Percentiles rank a stretch among this genome's conserved stretches.
Evolutionary conservation across 2,797 vertebrate species (phyloP).

Genomic region (Geotrypetes seraphini): DNA sequence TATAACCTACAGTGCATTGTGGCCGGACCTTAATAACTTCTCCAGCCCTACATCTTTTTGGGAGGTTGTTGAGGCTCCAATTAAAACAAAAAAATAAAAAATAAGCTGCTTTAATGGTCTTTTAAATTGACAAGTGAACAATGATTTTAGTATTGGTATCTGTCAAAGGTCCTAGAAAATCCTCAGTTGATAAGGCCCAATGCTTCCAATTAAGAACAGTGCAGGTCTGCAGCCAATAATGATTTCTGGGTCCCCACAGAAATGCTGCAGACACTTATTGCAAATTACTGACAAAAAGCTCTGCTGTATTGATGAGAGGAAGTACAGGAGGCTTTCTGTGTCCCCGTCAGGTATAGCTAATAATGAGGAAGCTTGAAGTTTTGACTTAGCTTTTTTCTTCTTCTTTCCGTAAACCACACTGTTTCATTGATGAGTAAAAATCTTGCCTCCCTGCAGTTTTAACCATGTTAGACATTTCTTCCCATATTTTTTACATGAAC

Average conservation of each 20-base stretch:
- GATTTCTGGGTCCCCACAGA: conserved; percentile 88
- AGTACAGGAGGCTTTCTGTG: conserved; percentile 71
- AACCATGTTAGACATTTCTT: conserved; percentile 47
- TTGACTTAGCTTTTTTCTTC: conserved; percentile 33
- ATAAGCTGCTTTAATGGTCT: conserved; percentile 94
- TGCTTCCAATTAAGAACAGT: conserved; percentile 95
- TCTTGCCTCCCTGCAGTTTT: conserved; percentile 47
- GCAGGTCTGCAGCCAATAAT: conserved; percentile 88
- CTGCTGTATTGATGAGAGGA: conserved; percentile 83
- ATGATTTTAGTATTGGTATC: conserved; percentile 98
- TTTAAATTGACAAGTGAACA: conserved; percentile 99
- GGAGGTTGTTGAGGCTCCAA: conserved; percentile 70
- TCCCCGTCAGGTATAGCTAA: conserved; percentile 78
- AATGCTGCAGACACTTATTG: conserved; percentile 88
- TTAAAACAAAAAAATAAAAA: conserved; percentile 97
- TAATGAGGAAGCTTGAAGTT: conserved; percentile 59
- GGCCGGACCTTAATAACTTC: conserved; percentile 13
- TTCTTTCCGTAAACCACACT: conserved; percentile 27
- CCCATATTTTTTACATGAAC: conserved; percentile 42
- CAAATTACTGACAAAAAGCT: conserved; percentile 98
- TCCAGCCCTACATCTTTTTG: conserved; percentile 24
- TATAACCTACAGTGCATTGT: conserved; percentile 55
- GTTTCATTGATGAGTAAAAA: conserved; percentile 35
- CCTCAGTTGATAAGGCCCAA: conserved; percentile 97
- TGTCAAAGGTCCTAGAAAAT: conserved; percentile 98